These are phyloP conservation scores for Ceyx margarethae DNA, from an alignment of 2,113 vertebrate genomes.

Conservation along the genomic window DNA sequence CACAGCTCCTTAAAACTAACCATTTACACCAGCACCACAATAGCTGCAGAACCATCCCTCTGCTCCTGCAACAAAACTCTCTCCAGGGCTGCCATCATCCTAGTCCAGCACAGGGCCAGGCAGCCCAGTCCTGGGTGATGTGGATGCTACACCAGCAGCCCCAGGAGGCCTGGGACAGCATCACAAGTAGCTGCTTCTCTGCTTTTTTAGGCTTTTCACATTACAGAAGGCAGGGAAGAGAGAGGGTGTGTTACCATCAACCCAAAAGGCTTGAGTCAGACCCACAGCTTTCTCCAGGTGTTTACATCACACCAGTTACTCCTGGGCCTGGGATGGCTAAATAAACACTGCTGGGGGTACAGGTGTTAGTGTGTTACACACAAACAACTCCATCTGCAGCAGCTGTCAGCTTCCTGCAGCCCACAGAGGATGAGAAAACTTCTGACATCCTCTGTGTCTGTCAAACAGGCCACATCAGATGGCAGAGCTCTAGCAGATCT, in stretches of 20 bases:
- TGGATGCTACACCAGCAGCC: not conserved
- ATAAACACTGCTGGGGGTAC: not conserved
- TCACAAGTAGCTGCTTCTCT: not conserved
- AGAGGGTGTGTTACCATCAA: not conserved
- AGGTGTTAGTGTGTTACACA: not conserved
- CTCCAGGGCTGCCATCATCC: not conserved
- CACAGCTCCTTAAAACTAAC: not conserved
- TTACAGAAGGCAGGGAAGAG: not conserved
- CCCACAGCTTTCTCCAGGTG: not conserved
- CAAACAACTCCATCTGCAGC: not conserved
- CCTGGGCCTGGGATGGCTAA: not conserved
- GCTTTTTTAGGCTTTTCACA: not conserved
- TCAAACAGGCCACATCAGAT: not conserved
- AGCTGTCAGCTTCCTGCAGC: not conserved
- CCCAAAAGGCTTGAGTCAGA: not conserved
- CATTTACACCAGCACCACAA: not conserved
- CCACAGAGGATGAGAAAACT: not conserved
- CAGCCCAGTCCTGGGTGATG: rapidly evolving
- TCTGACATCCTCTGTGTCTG: not conserved
- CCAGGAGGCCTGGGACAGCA: not conserved
- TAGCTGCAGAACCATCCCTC: not conserved
- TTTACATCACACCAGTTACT: not conserved
- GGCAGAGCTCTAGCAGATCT: not conserved
- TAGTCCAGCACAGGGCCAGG: not conserved
- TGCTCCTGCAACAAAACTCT: not conserved